Evolutionary conservation across 2,113 vertebrate genomes (phyloP).

Genomic region (Rhabdornis inornatus): DNA sequence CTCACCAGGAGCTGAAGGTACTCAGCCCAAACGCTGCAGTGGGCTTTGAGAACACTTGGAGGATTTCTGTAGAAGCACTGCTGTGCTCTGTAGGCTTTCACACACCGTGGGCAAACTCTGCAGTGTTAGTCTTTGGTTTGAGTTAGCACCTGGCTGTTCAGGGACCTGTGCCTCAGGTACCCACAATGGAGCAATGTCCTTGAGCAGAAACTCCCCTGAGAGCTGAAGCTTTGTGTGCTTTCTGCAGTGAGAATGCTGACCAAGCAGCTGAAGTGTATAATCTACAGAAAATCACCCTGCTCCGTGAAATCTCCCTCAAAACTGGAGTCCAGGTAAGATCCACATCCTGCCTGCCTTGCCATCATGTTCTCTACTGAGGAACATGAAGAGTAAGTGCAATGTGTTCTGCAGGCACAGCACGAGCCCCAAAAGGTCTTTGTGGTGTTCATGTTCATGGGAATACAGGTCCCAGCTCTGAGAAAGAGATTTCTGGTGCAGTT

Average conservation of each 20-base stretch:
- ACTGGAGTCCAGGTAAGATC: constrained; percentile 89
- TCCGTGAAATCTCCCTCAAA: constrained; percentile 94
- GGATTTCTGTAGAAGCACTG: neutral
- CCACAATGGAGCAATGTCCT: neutral
- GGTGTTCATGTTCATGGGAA: neutral
- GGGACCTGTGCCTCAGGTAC: neutral
- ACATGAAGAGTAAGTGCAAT: accelerated
- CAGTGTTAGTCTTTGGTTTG: neutral
- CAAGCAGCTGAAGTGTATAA: constrained; percentile 89
- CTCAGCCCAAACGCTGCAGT: neutral
- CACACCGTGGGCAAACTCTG: neutral
- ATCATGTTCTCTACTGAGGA: neutral
- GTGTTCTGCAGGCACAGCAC: neutral
- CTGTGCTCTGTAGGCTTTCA: neutral
- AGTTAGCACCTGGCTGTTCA: neutral
- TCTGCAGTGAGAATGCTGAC: constrained; percentile 88
- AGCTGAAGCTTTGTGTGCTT: neutral
- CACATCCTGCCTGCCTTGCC: neutral
- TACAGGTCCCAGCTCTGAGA: neutral
- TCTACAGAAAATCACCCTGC: constrained; percentile 93
- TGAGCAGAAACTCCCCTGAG: neutral
- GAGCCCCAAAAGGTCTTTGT: neutral
- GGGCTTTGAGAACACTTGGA: accelerated
- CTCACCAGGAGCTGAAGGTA: neutral
- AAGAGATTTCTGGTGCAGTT: neutral